Percentiles rank a stretch among this genome's conserved stretches.
Evolutionary conservation across 2,888 invertebrate genomes (phyloP).

Genomic region (Hesperia comma): DNA sequence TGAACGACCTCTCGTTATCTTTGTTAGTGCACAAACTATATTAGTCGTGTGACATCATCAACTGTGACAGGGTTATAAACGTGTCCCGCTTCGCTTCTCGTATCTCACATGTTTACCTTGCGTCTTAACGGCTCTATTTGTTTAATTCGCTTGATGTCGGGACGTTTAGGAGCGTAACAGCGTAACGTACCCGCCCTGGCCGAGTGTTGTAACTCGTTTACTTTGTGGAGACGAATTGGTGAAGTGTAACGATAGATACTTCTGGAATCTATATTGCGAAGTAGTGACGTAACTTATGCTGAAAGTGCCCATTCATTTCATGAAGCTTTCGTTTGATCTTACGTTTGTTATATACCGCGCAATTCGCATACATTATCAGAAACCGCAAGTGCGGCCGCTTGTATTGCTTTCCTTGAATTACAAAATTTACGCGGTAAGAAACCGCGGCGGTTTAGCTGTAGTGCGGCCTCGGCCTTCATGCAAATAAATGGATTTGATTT

Average conservation of each 20-base stretch:
- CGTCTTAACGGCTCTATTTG: conserved; percentile 11
- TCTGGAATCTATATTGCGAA: neutral
- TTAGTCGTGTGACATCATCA: conserved; percentile 76
- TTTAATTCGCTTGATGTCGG: conserved; percentile 5
- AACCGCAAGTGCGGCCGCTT: too few species aligned
- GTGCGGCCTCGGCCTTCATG: too few species aligned
- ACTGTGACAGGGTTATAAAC: conserved; percentile 61
- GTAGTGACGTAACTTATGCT: too few species aligned
- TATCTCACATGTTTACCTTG: conserved; percentile 22
- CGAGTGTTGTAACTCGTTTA: neutral
- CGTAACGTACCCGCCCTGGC: too few species aligned
- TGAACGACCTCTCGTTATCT: conserved; percentile 77
- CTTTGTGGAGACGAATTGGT: neutral
- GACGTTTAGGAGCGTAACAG: neutral
- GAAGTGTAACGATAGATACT: neutral
- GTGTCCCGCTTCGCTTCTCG: conserved; percentile 49
- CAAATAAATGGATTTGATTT: too few species aligned
- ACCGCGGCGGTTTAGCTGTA: too few species aligned
- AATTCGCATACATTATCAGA: too few species aligned
- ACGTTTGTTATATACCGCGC: too few species aligned
- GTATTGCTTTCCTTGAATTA: too few species aligned
- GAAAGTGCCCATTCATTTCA: too few species aligned
- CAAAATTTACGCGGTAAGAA: too few species aligned
- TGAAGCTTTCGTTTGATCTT: too few species aligned
- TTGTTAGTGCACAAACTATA: conserved; percentile 65